phyloP scores from a whole-genome alignment of 2,797 vertebrate species.

The Pampus argenteus region DNA sequence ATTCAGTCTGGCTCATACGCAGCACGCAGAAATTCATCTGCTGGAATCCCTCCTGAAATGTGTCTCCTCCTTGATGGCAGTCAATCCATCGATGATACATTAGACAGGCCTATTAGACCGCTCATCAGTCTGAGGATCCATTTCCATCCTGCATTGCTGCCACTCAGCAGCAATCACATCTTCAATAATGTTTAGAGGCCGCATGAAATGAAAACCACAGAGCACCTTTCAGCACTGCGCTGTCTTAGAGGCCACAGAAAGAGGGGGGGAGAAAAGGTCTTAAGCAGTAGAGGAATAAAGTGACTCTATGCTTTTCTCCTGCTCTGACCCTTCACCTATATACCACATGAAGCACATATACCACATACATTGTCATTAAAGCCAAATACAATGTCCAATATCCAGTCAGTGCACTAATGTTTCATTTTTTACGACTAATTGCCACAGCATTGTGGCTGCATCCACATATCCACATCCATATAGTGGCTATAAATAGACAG shows the following conservation, averaged over 20 bases:
- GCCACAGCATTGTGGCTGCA: slow-evolving; percentile 33
- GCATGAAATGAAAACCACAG: slow-evolving; percentile 66
- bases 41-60: slow-evolving; percentile 72
- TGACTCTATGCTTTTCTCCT: background rate
- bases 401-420: slow-evolving; percentile 31
- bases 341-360: slow-evolving; percentile 11
- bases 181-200: slow-evolving; percentile 65
- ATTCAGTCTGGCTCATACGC: slow-evolving; percentile 28
- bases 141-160: slow-evolving; percentile 69
- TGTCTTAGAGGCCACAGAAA: background rate
- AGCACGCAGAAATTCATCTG: slow-evolving; percentile 65
- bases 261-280: background rate
- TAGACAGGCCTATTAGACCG: slow-evolving; percentile 72
- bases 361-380: slow-evolving; percentile 7
- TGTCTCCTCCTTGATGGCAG: slow-evolving; percentile 71
- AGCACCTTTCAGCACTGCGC: slow-evolving; percentile 36
- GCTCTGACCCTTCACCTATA: slow-evolving; percentile 16
- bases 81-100: slow-evolving; percentile 76
- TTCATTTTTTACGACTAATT: slow-evolving; percentile 52
- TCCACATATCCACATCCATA: slow-evolving; percentile 34
- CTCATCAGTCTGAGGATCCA: slow-evolving; percentile 74
- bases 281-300: slow-evolving; percentile 6
- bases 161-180: slow-evolving; percentile 68
- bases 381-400: background rate
- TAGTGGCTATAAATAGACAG: slow-evolving; percentile 38